phyloP scores from a whole-genome alignment of 2,797 vertebrate species.

The Takifugu rubripes region DNA sequence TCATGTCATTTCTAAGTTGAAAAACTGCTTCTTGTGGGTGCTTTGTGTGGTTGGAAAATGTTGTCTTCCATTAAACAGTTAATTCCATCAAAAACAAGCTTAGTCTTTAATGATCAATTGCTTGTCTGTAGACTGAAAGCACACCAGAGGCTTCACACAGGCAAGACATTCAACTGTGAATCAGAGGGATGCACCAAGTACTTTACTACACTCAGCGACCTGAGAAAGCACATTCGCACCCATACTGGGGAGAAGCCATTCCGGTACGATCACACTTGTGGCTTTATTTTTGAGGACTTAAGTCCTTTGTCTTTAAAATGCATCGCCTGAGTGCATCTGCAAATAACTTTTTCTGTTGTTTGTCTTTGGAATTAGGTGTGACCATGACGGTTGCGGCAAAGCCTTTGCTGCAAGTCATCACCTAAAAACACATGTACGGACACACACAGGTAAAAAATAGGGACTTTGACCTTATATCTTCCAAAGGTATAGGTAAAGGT shows the following conservation, averaged over 20 bases:
- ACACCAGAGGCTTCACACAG: constrained; percentile 98
- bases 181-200: constrained; percentile 99
- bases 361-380: constrained; percentile 79
- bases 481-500: too few species aligned
- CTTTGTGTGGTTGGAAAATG: not conserved
- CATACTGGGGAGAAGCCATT: constrained; percentile 99
- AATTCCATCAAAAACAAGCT: not conserved
- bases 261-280: constrained; percentile 69
- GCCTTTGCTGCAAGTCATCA: constrained; percentile 99
- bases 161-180: constrained; percentile 99
- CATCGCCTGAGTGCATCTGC: not conserved
- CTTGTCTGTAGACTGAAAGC: constrained; percentile 87
- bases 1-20: too few species aligned
- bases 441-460: constrained; percentile 85
- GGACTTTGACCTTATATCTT: too few species aligned
- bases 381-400: constrained; percentile 97
- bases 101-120: constrained; percentile 21
- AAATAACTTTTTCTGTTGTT: not conserved
- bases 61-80: not conserved
- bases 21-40: too few species aligned
- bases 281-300: not conserved
- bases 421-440: constrained; percentile 98
- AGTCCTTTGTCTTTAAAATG: not conserved
- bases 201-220: constrained; percentile 98
- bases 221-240: constrained; percentile 99